A percentile compares a stretch with the other conserved stretches of the same genome.
Evolutionary conservation across 37 sponge, comb jelly and placozoan genomes (phyloP).

Genomic region (Bolinopsis microptera): DNA sequence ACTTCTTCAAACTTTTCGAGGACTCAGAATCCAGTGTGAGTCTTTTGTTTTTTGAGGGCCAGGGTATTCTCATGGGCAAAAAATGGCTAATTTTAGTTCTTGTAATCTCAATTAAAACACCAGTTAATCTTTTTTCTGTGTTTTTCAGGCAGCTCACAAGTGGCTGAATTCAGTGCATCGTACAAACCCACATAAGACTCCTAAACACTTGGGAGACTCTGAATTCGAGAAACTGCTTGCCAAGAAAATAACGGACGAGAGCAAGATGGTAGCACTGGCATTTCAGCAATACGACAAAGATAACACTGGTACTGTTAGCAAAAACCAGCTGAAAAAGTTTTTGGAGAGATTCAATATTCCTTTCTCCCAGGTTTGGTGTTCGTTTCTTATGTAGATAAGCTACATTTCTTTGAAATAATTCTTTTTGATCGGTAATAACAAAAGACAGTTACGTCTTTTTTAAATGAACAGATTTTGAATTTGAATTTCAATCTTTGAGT

Average conservation of each 20-base stretch:
- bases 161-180: conserved; percentile 64
- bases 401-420: too few species aligned
- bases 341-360: conserved; percentile 22
- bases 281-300: conserved; percentile 43
- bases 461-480: too few species aligned
- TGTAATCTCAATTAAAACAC: too few species aligned
- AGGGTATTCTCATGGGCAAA: too few species aligned
- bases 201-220: conserved; percentile 23
- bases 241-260: conserved; percentile 45
- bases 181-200: not conserved
- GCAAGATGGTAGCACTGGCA: conserved; percentile 32
- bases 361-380: conserved; percentile 53
- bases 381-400: too few species aligned
- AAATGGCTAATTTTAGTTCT: too few species aligned
- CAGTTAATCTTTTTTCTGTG: not conserved
- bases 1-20: conserved; percentile 48
- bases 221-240: conserved; percentile 18
- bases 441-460: too few species aligned
- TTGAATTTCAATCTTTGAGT: too few species aligned
- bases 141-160: conserved; percentile 30
- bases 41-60: not conserved
- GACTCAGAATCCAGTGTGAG: conserved; percentile 56
- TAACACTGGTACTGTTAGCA: conserved; percentile 28
- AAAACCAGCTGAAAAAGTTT: conserved; percentile 39
- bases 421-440: too few species aligned